These are phyloP conservation scores for Gryon sp. DNA, from an alignment of 1,140 invertebrate species.

Conservation along the genomic window DNA sequence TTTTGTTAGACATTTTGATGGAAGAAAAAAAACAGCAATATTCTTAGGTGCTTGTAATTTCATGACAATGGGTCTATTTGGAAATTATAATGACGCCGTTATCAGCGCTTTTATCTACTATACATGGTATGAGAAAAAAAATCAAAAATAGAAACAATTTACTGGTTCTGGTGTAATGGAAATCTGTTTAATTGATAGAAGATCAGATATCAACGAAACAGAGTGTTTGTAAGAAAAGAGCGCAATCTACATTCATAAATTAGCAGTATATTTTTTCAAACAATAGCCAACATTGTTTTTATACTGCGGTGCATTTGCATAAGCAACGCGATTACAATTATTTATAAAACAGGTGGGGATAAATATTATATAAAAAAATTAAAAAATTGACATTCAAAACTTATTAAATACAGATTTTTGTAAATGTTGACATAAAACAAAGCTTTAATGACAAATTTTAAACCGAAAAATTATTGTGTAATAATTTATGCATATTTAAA, in stretches of 20 bases:
- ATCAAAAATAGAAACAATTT: constrained; percentile 55
- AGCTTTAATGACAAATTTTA: too few species aligned
- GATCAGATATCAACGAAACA: constrained; percentile 42
- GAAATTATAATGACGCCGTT: constrained; percentile 57
- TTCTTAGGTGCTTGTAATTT: constrained; percentile 24
- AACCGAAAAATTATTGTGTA: too few species aligned
- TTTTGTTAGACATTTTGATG: not conserved
- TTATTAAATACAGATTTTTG: too few species aligned
- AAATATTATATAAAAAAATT: constrained; percentile 22
- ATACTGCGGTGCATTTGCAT: constrained; percentile 34
- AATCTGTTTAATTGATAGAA: constrained; percentile 54
- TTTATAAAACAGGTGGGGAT: constrained; percentile 29
- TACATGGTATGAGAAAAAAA: constrained; percentile 46
- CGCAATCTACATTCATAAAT: constrained; percentile 59
- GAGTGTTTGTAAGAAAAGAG: constrained; percentile 39
- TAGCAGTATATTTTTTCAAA: constrained; percentile 53
- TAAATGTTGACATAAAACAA: not conserved
- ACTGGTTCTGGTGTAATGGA: constrained; percentile 50
- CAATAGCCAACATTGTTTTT: constrained; percentile 41
- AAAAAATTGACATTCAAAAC: too few species aligned
- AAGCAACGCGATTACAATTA: constrained; percentile 24
- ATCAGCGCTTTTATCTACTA: constrained; percentile 24
- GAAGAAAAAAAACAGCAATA: not conserved
- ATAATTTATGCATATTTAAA: too few species aligned
- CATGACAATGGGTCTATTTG: constrained; percentile 53